Percentiles rank a stretch among this genome's conserved stretches.
phyloP scores from a whole-genome alignment of 2,113 vertebrate genomes.

The Eurystomus gularis region DNA sequence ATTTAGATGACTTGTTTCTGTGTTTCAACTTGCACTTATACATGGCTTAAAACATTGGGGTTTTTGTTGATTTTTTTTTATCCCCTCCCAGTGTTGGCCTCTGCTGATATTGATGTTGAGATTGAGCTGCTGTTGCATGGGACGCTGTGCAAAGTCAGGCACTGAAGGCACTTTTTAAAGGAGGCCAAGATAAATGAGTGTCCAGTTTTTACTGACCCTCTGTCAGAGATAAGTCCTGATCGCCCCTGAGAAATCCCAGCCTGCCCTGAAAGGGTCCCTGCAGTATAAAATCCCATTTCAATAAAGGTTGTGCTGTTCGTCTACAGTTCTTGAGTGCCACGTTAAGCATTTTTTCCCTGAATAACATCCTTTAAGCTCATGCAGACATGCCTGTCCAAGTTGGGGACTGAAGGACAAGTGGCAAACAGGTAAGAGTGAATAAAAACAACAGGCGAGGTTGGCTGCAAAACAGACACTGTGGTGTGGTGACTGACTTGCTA shows the following conservation, averaged over 20 bases:
- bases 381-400: background rate
- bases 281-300: background rate
- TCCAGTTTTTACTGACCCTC: background rate
- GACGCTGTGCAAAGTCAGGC: background rate
- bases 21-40: background rate
- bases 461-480: background rate
- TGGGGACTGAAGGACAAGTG: background rate
- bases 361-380: background rate
- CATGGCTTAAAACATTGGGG: background rate
- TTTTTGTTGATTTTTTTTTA: background rate
- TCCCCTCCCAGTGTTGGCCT: background rate
- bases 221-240: background rate
- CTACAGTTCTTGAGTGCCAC: background rate
- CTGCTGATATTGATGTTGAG: background rate
- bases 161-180: background rate
- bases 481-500: background rate
- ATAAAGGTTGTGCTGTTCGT: background rate
- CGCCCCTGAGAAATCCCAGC: background rate
- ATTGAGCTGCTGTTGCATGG: background rate
- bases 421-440: background rate
- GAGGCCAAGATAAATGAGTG: background rate
- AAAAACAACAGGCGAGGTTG: background rate
- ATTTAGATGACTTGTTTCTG: background rate
- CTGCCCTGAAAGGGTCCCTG: background rate
- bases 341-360: background rate